Evolutionary conservation across 2,113 vertebrate species (phyloP).

Genomic region (Corynorhinus townsendii): DNA sequence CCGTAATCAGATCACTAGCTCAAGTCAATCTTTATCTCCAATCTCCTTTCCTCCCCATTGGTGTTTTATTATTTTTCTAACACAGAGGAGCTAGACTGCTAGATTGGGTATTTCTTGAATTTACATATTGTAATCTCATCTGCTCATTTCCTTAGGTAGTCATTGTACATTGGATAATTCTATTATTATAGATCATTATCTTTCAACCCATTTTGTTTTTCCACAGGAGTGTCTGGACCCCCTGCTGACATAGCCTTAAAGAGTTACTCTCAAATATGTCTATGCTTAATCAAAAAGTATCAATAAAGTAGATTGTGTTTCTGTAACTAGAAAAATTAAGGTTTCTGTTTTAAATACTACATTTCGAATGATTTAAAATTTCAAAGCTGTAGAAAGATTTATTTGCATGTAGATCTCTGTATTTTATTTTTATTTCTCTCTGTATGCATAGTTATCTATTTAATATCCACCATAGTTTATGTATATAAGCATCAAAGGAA

Average conservation of each 20-base stretch:
- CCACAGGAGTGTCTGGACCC: constrained; percentile 63
- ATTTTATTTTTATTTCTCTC: constrained; percentile 28
- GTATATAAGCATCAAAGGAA: background rate
- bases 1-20: constrained; percentile 49
- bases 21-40: constrained; percentile 36
- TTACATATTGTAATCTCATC: constrained; percentile 72
- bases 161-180: constrained; percentile 63
- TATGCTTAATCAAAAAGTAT: constrained; percentile 26
- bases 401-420: background rate
- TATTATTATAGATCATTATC: constrained; percentile 68
- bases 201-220: constrained; percentile 48
- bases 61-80: constrained; percentile 62
- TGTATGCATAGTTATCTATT: background rate
- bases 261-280: constrained; percentile 22
- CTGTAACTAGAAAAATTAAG: constrained; percentile 13
- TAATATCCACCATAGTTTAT: background rate
- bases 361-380: constrained; percentile 17
- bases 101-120: constrained; percentile 65
- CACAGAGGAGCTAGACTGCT: constrained; percentile 57
- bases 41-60: constrained; percentile 27
- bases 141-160: constrained; percentile 61
- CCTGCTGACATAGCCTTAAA: constrained; percentile 57
- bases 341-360: background rate
- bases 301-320: constrained; percentile 41
- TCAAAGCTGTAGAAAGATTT: background rate